These are phyloP conservation scores for Erinaceus europaeus DNA, from an alignment of 2,113 vertebrate species.

Conservation along the genomic window DNA sequence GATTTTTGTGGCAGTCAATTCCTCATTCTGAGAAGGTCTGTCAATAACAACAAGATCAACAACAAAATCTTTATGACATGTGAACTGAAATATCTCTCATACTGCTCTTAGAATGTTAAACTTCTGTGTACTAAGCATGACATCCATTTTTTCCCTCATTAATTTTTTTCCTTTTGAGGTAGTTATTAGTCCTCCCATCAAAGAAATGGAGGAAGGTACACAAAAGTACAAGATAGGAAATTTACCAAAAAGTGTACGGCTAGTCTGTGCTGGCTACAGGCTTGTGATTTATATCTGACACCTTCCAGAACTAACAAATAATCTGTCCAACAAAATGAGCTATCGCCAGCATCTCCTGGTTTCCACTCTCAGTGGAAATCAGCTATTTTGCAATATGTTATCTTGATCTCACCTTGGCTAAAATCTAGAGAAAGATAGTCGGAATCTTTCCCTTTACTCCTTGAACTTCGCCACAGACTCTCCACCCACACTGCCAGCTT, in stretches of 20 bases:
- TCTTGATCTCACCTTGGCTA: background rate
- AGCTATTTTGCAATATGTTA: background rate
- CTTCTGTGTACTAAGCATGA: background rate
- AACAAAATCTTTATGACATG: too few relatives aligned
- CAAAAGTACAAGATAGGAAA: background rate
- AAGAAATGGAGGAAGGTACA: background rate
- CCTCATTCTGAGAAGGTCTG: too few relatives aligned
- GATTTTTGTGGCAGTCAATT: too few relatives aligned
- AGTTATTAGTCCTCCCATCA: background rate
- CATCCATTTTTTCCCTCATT: background rate
- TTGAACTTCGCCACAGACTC: background rate
- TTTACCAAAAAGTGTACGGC: background rate
- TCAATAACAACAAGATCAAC: too few relatives aligned
- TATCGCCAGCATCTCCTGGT: background rate
- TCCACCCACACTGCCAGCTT: background rate
- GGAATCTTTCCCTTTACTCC: background rate
- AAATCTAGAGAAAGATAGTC: background rate
- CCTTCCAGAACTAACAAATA: background rate
- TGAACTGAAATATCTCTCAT: too few relatives aligned
- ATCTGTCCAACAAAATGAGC: background rate
- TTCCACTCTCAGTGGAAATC: background rate
- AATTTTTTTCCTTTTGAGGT: background rate
- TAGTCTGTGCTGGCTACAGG: background rate
- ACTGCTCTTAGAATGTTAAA: too few relatives aligned
- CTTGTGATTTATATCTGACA: background rate